Conservation (phyloP, 1,140 invertebrate genomes). For the Platorchestia sp. region DNA sequence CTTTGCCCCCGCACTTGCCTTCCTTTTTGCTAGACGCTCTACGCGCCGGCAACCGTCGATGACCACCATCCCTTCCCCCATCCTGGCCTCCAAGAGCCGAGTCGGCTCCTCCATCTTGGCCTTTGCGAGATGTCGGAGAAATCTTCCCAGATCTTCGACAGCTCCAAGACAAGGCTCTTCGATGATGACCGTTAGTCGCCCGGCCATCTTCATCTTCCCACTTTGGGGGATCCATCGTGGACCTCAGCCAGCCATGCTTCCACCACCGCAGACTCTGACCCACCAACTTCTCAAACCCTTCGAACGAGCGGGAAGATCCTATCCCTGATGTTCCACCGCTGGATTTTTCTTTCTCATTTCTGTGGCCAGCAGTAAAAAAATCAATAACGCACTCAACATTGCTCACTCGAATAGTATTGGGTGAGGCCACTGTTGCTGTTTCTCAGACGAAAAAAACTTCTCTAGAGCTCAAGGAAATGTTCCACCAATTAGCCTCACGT, state of each 20-base stretch:
- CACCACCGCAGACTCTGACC: not conserved
- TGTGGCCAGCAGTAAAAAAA: not conserved
- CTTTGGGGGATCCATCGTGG: not conserved
- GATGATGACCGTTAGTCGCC: slow-evolving; percentile 56
- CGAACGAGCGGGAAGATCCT: not conserved
- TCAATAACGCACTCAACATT: not conserved
- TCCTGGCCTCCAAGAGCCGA: not conserved
- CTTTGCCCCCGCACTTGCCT: slow-evolving; percentile 29
- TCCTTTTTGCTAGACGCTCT: slow-evolving; percentile 27
- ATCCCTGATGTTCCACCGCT: not conserved
- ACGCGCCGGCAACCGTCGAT: not conserved
- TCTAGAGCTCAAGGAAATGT: not conserved
- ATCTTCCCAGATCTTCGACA: slow-evolving; percentile 64
- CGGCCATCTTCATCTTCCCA: slow-evolving; percentile 18
- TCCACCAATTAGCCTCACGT: not conserved
- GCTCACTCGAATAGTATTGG: not conserved
- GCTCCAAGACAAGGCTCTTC: slow-evolving; percentile 64
- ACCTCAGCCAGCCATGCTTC: slow-evolving; percentile 19
- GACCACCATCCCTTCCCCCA: not conserved
- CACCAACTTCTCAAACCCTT: slow-evolving; percentile 8
- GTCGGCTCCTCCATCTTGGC: slow-evolving; percentile 52
- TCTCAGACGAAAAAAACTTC: not conserved
- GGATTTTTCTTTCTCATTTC: not conserved
- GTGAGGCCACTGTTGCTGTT: not conserved
- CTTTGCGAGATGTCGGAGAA: slow-evolving; percentile 61